Evolutionary conservation across 1,140 invertebrate species (phyloP), one percentile per base, ranked within the genome.

Genomic region (Panulirus ornatus): DNA sequence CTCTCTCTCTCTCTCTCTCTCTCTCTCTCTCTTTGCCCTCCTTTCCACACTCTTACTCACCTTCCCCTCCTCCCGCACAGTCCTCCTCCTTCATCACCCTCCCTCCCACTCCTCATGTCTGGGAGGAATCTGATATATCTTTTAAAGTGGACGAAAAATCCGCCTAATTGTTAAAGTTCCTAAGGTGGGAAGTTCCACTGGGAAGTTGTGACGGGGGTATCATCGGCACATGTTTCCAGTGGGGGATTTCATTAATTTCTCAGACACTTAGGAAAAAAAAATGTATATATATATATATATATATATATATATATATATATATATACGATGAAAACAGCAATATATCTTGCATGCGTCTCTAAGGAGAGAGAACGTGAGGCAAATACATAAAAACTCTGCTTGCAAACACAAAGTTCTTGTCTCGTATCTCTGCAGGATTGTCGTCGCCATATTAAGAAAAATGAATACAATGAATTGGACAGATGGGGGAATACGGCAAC

Each of bases 231-330:
- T 40, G 71, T 79, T 79, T n/a, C 34, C 5, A 51, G 27, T 38
- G 27, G 2, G 30, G 5, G 71, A 38, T 38, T 75, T 6, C n/a
- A n/a, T n/a, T n/a, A n/a, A n/a, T n/a, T n/a, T n/a, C n/a, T n/a
- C n/a, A n/a, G n/a, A n/a, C n/a, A n/a, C n/a, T n/a, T n/a, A n/a
- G n/a, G n/a, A n/a, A n/a, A n/a, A n/a, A n/a, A n/a, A n/a, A n/a
- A n/a, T n/a, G 63, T 66, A 8, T 66, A 8, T 22, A 66, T 34
- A 73, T 16, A 73, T 73, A 73, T 30, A 34, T 30, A 22, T 34
- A 73, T 73, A 73, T 73, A 34, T 40, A 73, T 73, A 19, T 34
- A 11, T 34, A 73, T 73, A 73, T 73, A 73, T 73, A 36, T 40
- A 73, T 73, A 73, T 73, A 73, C 34, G n/a, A n/a, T n/a, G n/a